These are phyloP conservation scores for Sarcophaga rosellei DNA, from an alignment of 2,888 invertebrate genomes.

Conservation along the genomic window DNA sequence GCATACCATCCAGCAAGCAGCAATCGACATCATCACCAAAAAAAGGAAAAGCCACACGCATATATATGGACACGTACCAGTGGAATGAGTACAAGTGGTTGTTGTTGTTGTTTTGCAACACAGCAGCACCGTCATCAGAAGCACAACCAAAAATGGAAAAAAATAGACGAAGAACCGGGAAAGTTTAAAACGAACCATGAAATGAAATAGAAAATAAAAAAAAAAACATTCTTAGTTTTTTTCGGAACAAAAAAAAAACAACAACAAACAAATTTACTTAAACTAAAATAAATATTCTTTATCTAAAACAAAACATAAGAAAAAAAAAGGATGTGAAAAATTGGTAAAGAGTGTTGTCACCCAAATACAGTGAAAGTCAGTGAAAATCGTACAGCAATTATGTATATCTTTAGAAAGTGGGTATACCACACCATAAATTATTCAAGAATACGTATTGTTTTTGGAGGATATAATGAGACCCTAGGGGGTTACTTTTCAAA, in stretches of 20 bases:
- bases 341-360: background rate
- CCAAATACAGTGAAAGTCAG: background rate
- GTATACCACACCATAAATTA: no score
- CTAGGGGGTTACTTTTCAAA: no score
- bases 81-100: conserved; percentile 3
- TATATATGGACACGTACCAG: conserved; percentile 4
- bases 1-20: no score
- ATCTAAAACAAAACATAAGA: conserved; percentile 1
- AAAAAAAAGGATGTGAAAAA: background rate
- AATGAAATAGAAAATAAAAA: conserved; percentile 44
- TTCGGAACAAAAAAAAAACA: conserved; percentile 8
- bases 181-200: conserved; percentile 75
- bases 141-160: background rate
- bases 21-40: background rate
- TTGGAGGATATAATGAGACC: no score
- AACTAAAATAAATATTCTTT: conserved; percentile 19
- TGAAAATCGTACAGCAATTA: no score
- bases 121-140: background rate
- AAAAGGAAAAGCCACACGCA: conserved; percentile 4
- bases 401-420: no score
- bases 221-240: conserved; percentile 21
- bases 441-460: no score
- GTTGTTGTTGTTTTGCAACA: no score
- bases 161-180: conserved; percentile 3
- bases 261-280: conserved; percentile 28